phyloP scores from a whole-genome alignment of 2,888 invertebrate genomes.

The Isotomurus palustris region DNA sequence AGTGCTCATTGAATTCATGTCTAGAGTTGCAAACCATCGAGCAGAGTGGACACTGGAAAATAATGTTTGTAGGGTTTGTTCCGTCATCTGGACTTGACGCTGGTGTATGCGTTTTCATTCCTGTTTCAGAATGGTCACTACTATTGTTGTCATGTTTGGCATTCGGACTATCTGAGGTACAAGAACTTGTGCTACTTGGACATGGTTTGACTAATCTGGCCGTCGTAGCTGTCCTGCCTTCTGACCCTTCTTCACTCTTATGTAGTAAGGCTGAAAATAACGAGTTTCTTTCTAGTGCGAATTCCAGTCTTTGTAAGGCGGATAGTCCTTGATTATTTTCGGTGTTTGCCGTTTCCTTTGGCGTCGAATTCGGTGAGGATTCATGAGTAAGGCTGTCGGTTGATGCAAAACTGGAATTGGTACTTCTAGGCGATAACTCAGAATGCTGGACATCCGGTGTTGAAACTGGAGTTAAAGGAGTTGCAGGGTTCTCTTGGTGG shows the following conservation, averaged over 20 bases:
- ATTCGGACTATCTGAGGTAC: conserved; percentile 4
- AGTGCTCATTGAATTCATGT: conserved; percentile 46
- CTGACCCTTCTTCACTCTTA: conserved; percentile 1
- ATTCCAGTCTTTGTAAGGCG: conserved; percentile 40
- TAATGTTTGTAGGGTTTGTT: conserved; percentile 18
- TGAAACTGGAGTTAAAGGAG: conserved; percentile 19
- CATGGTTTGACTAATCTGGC: not conserved
- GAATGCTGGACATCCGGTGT: conserved; percentile 15
- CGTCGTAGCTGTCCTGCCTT: not conserved
- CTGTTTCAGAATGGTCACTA: too few relatives aligned
- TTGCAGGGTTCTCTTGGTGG: conserved; percentile 23
- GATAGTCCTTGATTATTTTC: conserved; percentile 22
- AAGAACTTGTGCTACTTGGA: conserved; percentile 3
- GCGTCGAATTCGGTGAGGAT: conserved; percentile 22
- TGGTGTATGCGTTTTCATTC: conserved; percentile 8
- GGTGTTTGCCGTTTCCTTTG: not conserved
- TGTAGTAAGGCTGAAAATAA: conserved; percentile 13
- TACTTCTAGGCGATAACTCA: conserved; percentile 33
- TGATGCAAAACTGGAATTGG: conserved; percentile 24
- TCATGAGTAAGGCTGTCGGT: conserved; percentile 24
- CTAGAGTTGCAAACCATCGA: conserved; percentile 39
- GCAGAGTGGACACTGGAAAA: conserved; percentile 44
- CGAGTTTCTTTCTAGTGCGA: conserved; percentile 34
- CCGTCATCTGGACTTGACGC: conserved; percentile 28
- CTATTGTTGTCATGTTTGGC: conserved; percentile 2